These are phyloP conservation scores for Galaxias olidus DNA, from an alignment of 2,797 vertebrate genomes.

Conservation along the genomic window DNA sequence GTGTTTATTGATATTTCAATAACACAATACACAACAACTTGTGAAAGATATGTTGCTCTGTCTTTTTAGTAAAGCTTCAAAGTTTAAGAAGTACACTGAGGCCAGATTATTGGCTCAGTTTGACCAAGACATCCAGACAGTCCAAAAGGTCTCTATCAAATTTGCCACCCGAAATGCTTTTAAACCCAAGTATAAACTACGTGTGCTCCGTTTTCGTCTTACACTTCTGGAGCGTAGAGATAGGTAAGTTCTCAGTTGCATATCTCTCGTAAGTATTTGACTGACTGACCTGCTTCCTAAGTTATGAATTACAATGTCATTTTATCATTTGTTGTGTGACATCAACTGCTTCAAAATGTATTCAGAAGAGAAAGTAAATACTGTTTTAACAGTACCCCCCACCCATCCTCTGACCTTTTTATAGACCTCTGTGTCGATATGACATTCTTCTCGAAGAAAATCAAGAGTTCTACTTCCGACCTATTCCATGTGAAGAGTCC, in stretches of 20 bases:
- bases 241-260: slow-evolving; percentile 41
- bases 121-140: slow-evolving; percentile 52
- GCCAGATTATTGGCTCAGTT: slow-evolving; percentile 69
- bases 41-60: background rate
- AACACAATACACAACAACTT: background rate
- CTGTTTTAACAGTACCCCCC: background rate
- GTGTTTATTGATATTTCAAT: too few species aligned
- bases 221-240: slow-evolving; percentile 52
- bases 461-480: slow-evolving; percentile 64
- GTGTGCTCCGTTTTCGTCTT: slow-evolving; percentile 69
- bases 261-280: background rate
- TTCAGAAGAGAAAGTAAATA: background rate
- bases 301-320: background rate
- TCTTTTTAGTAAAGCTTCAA: slow-evolving; percentile 50
- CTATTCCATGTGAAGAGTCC: slow-evolving; percentile 67
- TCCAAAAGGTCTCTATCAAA: slow-evolving; percentile 63
- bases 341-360: too few species aligned
- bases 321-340: background rate
- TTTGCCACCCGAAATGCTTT: slow-evolving; percentile 57
- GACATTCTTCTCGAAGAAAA: slow-evolving; percentile 70
- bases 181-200: slow-evolving; percentile 65
- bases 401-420: background rate
- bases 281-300: background rate
- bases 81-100: slow-evolving; percentile 61
- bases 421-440: slow-evolving; percentile 75